These are phyloP conservation scores for Ceyx erithaca DNA, from an alignment of 2,797 vertebrate species.

Conservation along the genomic window DNA sequence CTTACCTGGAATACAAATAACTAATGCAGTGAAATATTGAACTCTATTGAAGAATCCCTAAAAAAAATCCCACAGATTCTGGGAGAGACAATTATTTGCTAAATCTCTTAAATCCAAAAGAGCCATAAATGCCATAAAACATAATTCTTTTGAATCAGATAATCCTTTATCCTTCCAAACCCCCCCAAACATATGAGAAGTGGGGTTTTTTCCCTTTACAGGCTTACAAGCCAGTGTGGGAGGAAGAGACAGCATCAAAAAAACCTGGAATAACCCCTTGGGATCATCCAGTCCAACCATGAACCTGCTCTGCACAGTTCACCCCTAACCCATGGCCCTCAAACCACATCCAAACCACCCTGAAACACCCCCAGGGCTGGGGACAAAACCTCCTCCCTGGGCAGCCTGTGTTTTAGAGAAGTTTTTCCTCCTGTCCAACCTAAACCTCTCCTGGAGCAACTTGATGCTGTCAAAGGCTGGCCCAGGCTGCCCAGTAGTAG, in stretches of 20 bases:
- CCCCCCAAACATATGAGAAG: neutral
- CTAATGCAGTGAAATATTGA: constrained; percentile 9
- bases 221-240: neutral
- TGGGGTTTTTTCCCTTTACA: neutral
- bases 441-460: too few relatives aligned
- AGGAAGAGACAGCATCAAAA: neutral
- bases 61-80: neutral
- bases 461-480: too few relatives aligned
- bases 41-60: neutral
- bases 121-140: neutral
- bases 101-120: constrained; percentile 13
- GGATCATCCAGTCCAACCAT: too few relatives aligned
- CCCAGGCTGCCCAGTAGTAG: too few relatives aligned
- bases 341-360: too few relatives aligned
- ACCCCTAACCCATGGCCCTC: too few relatives aligned
- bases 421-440: too few relatives aligned
- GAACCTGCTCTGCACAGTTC: too few relatives aligned
- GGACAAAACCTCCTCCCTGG: too few relatives aligned
- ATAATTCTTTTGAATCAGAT: neutral
- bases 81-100: neutral
- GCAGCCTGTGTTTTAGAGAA: too few relatives aligned
- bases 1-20: neutral
- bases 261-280: too few relatives aligned
- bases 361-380: too few relatives aligned
- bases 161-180: neutral